Conservation (phyloP, 1,140 invertebrate species). For the Lordiphosa mommai region DNA sequence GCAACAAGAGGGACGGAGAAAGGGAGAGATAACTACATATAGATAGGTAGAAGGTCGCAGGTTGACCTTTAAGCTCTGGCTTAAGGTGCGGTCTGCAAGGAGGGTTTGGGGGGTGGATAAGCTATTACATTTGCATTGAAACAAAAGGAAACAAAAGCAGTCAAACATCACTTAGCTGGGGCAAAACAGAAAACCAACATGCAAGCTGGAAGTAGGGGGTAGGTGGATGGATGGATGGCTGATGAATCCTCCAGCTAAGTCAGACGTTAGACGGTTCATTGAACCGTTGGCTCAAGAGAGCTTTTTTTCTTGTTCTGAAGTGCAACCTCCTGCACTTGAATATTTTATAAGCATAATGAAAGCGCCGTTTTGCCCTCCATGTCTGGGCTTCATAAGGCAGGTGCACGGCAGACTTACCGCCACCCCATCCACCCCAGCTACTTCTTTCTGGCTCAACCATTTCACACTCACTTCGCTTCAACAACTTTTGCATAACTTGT, state of each 20-base stretch:
- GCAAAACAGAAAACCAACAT: conserved; percentile 1
- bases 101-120: neutral
- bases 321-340: conserved; percentile 49
- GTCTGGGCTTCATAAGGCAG: conserved; percentile 6
- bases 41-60: conserved; percentile 31
- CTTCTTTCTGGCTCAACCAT: neutral
- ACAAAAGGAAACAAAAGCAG: conserved; percentile 31
- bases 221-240: neutral
- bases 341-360: conserved; percentile 50
- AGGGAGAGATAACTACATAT: conserved; percentile 1
- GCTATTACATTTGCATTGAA: neutral
- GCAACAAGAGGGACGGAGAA: conserved; percentile 2
- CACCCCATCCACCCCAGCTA: neutral
- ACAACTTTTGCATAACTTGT: conserved; percentile 3
- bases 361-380: neutral
- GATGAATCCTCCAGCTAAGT: conserved; percentile 19
- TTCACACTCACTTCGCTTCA: neutral
- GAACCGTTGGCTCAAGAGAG: conserved; percentile 32
- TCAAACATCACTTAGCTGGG: conserved; percentile 20
- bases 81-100: conserved; percentile 16
- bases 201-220: neutral
- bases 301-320: conserved; percentile 15
- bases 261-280: conserved; percentile 42
- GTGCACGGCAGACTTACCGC: neutral
- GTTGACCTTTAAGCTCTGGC: conserved; percentile 40